Conservation (phyloP, 2,888 invertebrate species). For the Temnothorax ravouxi region DNA sequence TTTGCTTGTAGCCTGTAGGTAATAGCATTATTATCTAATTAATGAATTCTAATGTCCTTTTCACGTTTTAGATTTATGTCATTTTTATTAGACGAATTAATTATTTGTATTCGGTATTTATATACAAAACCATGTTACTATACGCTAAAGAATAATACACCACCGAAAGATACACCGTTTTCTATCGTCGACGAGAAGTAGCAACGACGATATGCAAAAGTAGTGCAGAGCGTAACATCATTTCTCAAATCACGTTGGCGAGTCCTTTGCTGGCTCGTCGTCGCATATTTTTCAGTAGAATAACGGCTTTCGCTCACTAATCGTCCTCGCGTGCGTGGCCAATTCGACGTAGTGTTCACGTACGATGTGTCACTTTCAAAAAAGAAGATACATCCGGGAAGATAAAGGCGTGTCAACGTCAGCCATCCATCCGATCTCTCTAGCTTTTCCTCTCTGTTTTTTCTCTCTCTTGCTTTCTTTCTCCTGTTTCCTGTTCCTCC, state of each 20-base stretch:
- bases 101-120: slow-evolving; percentile 15
- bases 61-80: background rate
- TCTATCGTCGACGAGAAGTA: background rate
- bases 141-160: slow-evolving; percentile 7
- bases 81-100: background rate
- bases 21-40: background rate
- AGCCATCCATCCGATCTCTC: slow-evolving; percentile 66
- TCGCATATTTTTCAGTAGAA: slow-evolving; percentile 63
- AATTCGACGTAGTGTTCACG: slow-evolving; percentile 68
- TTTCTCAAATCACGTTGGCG: slow-evolving; percentile 55
- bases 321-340: slow-evolving; percentile 63
- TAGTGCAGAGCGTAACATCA: slow-evolving; percentile 31
- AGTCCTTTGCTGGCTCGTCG: slow-evolving; percentile 61
- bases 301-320: slow-evolving; percentile 68
- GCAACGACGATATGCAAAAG: background rate
- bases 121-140: background rate
- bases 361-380: slow-evolving; percentile 70
- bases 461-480: background rate
- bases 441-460: slow-evolving; percentile 7
- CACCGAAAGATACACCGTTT: background rate
- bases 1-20: background rate
- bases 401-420: slow-evolving; percentile 75
- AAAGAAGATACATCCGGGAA: slow-evolving; percentile 70
- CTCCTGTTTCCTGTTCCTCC: slow-evolving; percentile 36
- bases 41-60: background rate